Evolutionary conservation across 2,888 invertebrate genomes (phyloP), one percentile per base, ranked within the genome.

Genomic region (Gandaritis pyraliata): DNA sequence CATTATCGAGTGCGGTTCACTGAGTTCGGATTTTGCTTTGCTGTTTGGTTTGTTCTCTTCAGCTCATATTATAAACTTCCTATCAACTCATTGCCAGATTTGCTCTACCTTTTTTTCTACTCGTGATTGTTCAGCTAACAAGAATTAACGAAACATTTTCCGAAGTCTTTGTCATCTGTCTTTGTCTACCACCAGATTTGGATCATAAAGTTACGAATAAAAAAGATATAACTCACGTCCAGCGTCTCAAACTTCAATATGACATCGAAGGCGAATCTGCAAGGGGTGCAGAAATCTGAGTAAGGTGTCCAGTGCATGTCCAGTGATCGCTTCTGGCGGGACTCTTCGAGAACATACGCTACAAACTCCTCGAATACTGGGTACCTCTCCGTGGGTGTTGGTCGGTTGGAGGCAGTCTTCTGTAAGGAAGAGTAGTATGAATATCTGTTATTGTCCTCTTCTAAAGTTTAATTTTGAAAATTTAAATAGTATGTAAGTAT

Each of bases 291-390:
- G 83, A 97, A 97, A 76, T 94, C 94, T 0, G 95, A 95, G 72
- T 96, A 95, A 0, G 97, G 96, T n/a, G 96, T 95, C 95, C 97
- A 97, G 81, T 97, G 97, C 96, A 97, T 97, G 81, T 97, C 97
- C 69, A 96, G 89, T 3, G 93, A 88, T 51, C 94, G 91, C 36
- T 94, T 94, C 6, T 91, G 92, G 62, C 90, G 93, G 63, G 94
- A 94, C 67, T 95, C 95, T 76, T 96, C 96, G 66, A 97, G 82
- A 15, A 97, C 93, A 90, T 96, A 97, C 54, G 94, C 90, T 0
- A 97, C 95, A 71, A 97, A 97, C 87, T 97, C 97, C 46, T 95
- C 94, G 78, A 97, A 97, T 33, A 96, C 94, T 1, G 97, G 97
- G 83, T 96, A 96, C 73, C 94, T 94, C 85, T 88, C 88, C 6